A percentile compares a stretch with the other conserved stretches of the same genome.
Conservation (phyloP, 30 jellyfish, hydroid and myxozoan genomes). For the Catostylus mosaicus region DNA sequence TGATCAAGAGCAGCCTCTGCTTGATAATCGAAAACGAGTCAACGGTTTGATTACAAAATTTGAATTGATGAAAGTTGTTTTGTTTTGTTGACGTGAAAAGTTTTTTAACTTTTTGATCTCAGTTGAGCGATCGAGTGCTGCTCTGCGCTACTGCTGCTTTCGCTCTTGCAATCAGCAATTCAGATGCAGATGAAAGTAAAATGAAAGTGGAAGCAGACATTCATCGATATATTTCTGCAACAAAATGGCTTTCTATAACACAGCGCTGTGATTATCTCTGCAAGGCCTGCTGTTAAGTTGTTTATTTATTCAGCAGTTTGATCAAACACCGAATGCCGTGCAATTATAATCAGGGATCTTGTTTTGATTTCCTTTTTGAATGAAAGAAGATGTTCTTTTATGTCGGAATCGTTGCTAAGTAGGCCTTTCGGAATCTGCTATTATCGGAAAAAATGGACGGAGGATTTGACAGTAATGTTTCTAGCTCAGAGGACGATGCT, state of each 20-base stretch:
- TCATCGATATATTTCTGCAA: too few species aligned
- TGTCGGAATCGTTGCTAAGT: conserved; percentile 5
- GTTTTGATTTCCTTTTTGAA: neutral
- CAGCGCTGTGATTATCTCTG: too few species aligned
- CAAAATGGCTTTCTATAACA: too few species aligned
- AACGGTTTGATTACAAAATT: neutral
- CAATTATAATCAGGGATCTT: neutral
- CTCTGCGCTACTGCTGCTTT: too few species aligned
- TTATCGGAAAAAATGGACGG: neutral
- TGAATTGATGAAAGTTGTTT: conserved; percentile 3
- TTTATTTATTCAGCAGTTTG: neutral
- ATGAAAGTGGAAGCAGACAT: too few species aligned
- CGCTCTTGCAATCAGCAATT: too few species aligned
- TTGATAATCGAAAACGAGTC: conserved; percentile 13
- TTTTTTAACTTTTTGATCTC: neutral
- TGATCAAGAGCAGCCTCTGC: conserved; percentile 2
- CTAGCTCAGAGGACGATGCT: neutral
- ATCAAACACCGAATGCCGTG: neutral
- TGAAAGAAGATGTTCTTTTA: neutral
- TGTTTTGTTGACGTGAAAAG: too few species aligned
- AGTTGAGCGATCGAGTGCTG: neutral
- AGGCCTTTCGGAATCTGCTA: neutral
- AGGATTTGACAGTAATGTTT: neutral
- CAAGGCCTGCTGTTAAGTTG: neutral
- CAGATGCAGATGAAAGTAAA: too few species aligned